Base-by-base conservation (phyloP, 2,113 vertebrate genomes). In the Oncorhynchus keta region DNA sequence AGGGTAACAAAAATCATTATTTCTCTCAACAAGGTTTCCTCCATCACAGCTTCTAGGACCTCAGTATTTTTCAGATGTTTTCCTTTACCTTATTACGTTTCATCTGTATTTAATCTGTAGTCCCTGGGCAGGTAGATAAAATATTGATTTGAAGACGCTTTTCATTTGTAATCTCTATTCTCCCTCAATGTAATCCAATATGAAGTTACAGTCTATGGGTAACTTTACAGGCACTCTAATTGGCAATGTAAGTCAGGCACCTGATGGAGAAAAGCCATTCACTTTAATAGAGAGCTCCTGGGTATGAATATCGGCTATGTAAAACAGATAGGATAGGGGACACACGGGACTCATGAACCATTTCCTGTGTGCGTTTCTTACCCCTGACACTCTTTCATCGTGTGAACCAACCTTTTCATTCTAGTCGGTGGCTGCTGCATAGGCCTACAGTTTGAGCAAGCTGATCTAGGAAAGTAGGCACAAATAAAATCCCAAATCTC, bases 211-310 rank as follows among this genome's bases (percentile, higher is more conserved):
- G 57, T 32, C 74, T 28, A 51, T 57, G 20, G 32, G 13, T 20
- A 30, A 30, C 48, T 80, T 79, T 75, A 81, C 61, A 62, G 75
- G 57, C 14, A 22, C 68, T 71, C 64, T 69, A 76, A 61, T 45
- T 30, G 28, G 13, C 7, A 70, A 67, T 74, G 70, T 5, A 59
- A 68, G 70, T 72, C 70, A 65, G 45, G 57, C 75, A 75, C 75
- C 74, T 77, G 79, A 76, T 80, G 73, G 64, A 79, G 30, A 61
- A 51, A 79, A 81, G 71, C 59, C 73, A 75, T 84, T 79, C 72
- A 28, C 51, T 68, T 71, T 75, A 35, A 26, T 72, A 11, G 68
- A 77, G 74, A 49, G 45, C 72, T 67, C 72, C 67, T 35, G 62
- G 48, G 72, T 49, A 32, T 39, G 39, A 62, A 3, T 62, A 77